Base-by-base conservation (phyloP, 1,140 invertebrate species). In the Drosophila baimaii region DNA sequence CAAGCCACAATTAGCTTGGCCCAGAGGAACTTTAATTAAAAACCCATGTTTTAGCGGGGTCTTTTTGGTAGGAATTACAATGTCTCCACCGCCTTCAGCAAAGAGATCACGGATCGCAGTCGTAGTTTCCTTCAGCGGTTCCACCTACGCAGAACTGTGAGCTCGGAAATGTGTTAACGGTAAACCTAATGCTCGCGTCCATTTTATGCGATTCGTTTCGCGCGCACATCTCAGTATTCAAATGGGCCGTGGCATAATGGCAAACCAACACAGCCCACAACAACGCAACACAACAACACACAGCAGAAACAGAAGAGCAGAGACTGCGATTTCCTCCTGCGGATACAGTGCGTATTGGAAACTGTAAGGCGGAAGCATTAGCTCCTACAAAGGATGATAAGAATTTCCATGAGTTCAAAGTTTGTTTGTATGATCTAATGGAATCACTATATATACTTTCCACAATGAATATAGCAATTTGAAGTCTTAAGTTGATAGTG, bases 231-330 rank as follows among this genome's bases (percentile, higher is more conserved):
- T 71, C 78, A 56, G 76, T 70, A 73, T 66, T 62, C 70, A 89
- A 89, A 89, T 89, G 84, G 78, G 59, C 77, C 84, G 84, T 59
- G 80, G 51, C 57, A 80, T 80, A 89, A 89, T 80, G 73, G 80
- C 73, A 70, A 89, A 75, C 68, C 56, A 62, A 72, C 55, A 44
- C 54, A 71, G 33, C 46, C 19, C 46, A 39, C 49, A 52, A 0
- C 31, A 31, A 31, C 3, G 31, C 27, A 29, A n/a, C 46, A 39
- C 49, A 52, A 19, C 29, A 33, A 52, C 49, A 49, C 25, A 49
- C 9, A 29, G 17, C n/a, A 29, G 9, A 29, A 49, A 31, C 37
- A 51, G 23, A 37, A 69, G 17, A 46, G 41, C 17, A 55, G 33
- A 35, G 21, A 25, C 44, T 68, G 59, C 5, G 7, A 9, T 27